Conservation (phyloP, 1,140 invertebrate genomes). For the Limonius californicus region DNA sequence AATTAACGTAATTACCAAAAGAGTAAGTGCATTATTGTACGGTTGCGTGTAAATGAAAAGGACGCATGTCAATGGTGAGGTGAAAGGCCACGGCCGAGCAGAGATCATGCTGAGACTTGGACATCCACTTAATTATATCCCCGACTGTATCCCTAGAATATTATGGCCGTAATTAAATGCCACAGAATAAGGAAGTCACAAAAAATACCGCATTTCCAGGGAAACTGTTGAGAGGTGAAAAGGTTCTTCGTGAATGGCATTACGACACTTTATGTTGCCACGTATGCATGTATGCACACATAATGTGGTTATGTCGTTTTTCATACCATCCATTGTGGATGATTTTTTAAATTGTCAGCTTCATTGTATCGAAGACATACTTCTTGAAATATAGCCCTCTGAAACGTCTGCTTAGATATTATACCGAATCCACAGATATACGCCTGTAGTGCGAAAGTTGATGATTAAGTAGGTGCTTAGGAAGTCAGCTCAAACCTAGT, state of each 20-base stretch:
- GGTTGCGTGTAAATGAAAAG: conserved; percentile 1
- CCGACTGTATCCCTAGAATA: neutral
- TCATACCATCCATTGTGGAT: neutral
- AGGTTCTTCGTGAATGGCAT: neutral
- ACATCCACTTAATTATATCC: conserved; percentile 6
- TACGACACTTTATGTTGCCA: neutral
- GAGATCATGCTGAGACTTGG: conserved; percentile 1
- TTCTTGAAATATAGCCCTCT: too few relatives aligned
- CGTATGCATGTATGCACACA: neutral
- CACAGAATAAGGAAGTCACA: conserved; percentile 2
- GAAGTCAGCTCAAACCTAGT: too few relatives aligned
- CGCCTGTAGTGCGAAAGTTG: too few relatives aligned
- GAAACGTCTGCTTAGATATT: too few relatives aligned
- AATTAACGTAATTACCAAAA: conserved; percentile 6
- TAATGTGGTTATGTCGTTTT: neutral
- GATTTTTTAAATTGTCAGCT: too few relatives aligned
- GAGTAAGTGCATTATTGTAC: neutral
- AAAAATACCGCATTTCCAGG: neutral
- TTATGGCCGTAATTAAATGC: neutral
- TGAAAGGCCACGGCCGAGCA: neutral
- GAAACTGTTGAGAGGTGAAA: neutral
- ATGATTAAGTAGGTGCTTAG: too few relatives aligned
- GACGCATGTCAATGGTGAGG: conserved; percentile 3
- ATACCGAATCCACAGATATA: too few relatives aligned
- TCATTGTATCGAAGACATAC: too few relatives aligned